Evolutionary conservation across 2,888 invertebrate genomes (phyloP), one percentile per base, ranked within the genome.

Genomic region (Didymodactylos carnosus): DNA sequence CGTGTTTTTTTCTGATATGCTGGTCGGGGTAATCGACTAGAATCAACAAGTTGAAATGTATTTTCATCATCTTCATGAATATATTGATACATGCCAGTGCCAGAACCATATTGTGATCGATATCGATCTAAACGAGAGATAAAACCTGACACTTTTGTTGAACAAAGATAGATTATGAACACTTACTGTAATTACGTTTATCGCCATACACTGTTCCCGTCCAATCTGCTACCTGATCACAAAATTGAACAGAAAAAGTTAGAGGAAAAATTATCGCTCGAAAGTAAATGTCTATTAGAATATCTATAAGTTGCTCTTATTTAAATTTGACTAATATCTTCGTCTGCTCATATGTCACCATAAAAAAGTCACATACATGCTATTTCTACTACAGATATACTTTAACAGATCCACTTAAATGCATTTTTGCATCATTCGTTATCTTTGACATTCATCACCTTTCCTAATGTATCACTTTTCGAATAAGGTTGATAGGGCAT

Each of bases 401-500:
- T n/a, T n/a, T n/a, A n/a, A n/a, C n/a, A n/a, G n/a, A n/a, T n/a
- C n/a, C n/a, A n/a, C n/a, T n/a, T n/a, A n/a, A n/a, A n/a, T n/a
- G n/a, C n/a, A n/a, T n/a, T n/a, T n/a, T n/a, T n/a, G n/a, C n/a
- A n/a, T n/a, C n/a, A n/a, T n/a, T n/a, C n/a, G n/a, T n/a, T n/a
- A 51, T 27, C 19, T 35, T 10, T 35, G 2, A 5, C 19, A n/a
- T 8, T 62, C 62, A 62, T 62, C n/a, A 95, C 95, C 87, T 97
- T 97, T 79, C 98, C 98, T 78, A 98, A 87, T 79, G 95, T 89
- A 84, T 98, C 97, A 76, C 93, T 93, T 86, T 98, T 99, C 78
- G 95, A 94, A 84, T 95, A 99, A 51, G 95, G 97, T 85, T 98
- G 97, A 85, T 97, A 99, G 14, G 97, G 97, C 89, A 94, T 91